A percentile compares a stretch with the other conserved stretches of the same genome.
These are phyloP conservation scores for Corythornis madagascariensis DNA, from an alignment of 2,113 vertebrate species.

Conservation along the genomic window DNA sequence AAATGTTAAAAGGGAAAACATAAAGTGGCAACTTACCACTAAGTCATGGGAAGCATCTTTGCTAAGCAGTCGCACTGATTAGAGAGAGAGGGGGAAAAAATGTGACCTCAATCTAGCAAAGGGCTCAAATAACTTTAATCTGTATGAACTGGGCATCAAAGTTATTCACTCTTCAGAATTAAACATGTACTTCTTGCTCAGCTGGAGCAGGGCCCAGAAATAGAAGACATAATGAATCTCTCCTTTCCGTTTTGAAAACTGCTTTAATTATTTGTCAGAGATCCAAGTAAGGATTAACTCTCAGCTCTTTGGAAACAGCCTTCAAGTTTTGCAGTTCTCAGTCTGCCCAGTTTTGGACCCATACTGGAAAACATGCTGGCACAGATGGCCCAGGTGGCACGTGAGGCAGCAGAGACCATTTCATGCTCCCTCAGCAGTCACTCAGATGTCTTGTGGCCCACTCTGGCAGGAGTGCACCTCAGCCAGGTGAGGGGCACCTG, in stretches of 20 bases:
- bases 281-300: neutral
- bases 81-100: neutral
- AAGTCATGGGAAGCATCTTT: conserved; percentile 36
- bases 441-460: neutral
- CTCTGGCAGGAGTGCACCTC: neutral
- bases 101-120: conserved; percentile 18
- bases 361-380: neutral
- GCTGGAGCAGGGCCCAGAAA: conserved; percentile 6
- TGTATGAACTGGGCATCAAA: conserved; percentile 7
- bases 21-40: neutral
- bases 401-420: neutral
- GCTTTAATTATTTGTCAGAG: neutral
- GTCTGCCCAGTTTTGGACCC: neutral
- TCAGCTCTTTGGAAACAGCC: neutral
- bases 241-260: conserved; percentile 5
- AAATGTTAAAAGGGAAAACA: conserved; percentile 22
- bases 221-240: neutral
- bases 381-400: fast-evolving
- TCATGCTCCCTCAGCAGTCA: neutral
- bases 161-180: neutral
- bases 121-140: neutral
- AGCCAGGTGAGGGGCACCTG: neutral
- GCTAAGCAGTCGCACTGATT: conserved; percentile 28
- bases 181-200: neutral
- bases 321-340: neutral